phyloP scores from a whole-genome alignment of 2,113 vertebrate species.

The Thamnophis sirtalis region DNA sequence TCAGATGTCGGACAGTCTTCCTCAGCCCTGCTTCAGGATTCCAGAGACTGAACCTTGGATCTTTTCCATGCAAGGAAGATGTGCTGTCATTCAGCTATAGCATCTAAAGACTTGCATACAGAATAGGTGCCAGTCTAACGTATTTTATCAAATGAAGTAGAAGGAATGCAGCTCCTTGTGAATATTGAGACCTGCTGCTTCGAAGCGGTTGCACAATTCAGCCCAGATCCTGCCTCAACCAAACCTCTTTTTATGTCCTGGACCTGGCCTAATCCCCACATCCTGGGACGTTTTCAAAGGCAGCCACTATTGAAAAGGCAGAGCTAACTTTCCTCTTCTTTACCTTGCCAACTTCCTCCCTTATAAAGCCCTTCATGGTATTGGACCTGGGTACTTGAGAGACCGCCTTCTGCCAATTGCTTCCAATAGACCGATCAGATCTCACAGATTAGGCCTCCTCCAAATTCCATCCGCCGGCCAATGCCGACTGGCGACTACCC shows the following conservation, averaged over 20 bases:
- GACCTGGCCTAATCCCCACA: background rate
- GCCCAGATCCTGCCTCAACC: background rate
- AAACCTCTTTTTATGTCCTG: background rate
- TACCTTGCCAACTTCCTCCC: background rate
- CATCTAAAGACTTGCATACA: background rate
- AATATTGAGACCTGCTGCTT: background rate
- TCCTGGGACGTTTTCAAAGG: background rate
- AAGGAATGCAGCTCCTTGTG: background rate
- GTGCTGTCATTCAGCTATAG: background rate
- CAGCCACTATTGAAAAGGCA: background rate
- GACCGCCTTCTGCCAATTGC: no score
- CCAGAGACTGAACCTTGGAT: background rate
- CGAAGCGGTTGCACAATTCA: background rate
- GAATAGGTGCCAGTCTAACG: background rate
- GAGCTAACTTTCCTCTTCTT: background rate
- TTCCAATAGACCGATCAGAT: no score
- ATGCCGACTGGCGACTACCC: no score
- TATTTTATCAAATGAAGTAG: background rate
- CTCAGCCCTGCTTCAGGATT: background rate
- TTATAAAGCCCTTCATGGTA: no score
- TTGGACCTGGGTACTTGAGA: no score
- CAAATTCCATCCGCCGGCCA: no score
- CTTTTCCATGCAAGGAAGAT: background rate
- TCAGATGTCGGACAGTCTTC: background rate
- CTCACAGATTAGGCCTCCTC: no score